Base-by-base conservation (phyloP, 2,797 vertebrate genomes). In the Protosalanx chinensis region DNA sequence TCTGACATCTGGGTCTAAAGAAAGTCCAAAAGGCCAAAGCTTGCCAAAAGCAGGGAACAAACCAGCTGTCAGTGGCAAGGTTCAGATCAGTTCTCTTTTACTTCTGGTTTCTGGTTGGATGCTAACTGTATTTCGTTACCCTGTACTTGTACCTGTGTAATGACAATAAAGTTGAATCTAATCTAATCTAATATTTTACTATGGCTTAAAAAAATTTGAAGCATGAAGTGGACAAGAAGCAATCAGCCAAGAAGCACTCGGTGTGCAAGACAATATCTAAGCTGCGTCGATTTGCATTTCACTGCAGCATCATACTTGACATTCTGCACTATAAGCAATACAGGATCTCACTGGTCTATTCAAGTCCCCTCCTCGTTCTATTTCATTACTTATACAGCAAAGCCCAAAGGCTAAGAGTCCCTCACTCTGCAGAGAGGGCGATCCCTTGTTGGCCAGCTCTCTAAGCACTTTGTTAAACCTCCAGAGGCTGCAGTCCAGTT, bases 391-490 rank as follows among this genome's bases (percentile, higher is more conserved):
- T 72, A 72, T 53, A 57, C 37, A 73, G 66, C 70, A 67, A 32
- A 67, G 74, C 71, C 64, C 64, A 66, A 72, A 72, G 73, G 72
- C 56, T 73, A 64, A 73, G 13, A 37, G 75, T 76, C 59, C 66
- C 70, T 81, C 51, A 30, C 33, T 61, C 76, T 71, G 71, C 72
- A 81, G 76, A 71, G 58, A 79, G 81, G 75, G 74, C 72, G 74
- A 59, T 84, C 75, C 82, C 81, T 65, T 27, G 58, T 79, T 76
- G 81, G 70, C 80, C 77, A 77, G 61, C 78, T 81, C 72, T 84
- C 76, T 73, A 65, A 87, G 82, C 82, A 81, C 85, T 84, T 81
- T 78, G 68, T 79, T 79, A 77, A 69, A 78, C 82, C 86, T 79
- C 82, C 67, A 37, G 83, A 87, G 86, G 77, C 78, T 73, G 68